These are phyloP conservation scores for Melitaea athalia DNA, from an alignment of 2,888 invertebrate species.

Conservation along the genomic window DNA sequence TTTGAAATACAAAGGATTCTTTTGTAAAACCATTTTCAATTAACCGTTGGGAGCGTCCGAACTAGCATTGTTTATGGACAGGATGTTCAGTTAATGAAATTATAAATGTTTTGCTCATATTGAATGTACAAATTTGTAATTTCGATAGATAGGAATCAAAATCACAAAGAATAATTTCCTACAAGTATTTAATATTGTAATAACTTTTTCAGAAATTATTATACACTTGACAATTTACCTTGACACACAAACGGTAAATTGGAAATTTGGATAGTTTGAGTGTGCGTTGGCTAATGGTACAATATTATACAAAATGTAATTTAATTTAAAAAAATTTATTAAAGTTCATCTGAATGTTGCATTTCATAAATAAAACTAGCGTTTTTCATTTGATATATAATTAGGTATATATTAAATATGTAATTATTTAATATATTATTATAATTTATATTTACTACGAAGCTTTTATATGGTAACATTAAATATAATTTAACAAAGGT, in stretches of 20 bases:
- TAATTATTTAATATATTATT: too few species aligned
- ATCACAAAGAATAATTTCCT: not conserved
- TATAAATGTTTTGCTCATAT: not conserved
- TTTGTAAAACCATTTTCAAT: conserved; percentile 42
- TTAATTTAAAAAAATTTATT: too few species aligned
- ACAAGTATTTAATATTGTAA: conserved; percentile 9
- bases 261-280: conserved; percentile 11
- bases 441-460: too few species aligned
- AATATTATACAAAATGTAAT: too few species aligned
- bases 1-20: conserved; percentile 39
- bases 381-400: too few species aligned
- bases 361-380: too few species aligned
- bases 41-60: conserved; percentile 66
- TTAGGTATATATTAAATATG: too few species aligned
- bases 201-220: conserved; percentile 21
- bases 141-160: not conserved
- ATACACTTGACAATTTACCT: conserved; percentile 54
- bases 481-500: too few species aligned
- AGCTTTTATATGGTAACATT: too few species aligned
- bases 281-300: not conserved
- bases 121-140: not conserved
- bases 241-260: conserved; percentile 51
- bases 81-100: conserved; percentile 15
- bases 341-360: too few species aligned
- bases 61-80: conserved; percentile 56